Conservation (phyloP, 2,113 vertebrate species). For the Dryoscopus gambensis region DNA sequence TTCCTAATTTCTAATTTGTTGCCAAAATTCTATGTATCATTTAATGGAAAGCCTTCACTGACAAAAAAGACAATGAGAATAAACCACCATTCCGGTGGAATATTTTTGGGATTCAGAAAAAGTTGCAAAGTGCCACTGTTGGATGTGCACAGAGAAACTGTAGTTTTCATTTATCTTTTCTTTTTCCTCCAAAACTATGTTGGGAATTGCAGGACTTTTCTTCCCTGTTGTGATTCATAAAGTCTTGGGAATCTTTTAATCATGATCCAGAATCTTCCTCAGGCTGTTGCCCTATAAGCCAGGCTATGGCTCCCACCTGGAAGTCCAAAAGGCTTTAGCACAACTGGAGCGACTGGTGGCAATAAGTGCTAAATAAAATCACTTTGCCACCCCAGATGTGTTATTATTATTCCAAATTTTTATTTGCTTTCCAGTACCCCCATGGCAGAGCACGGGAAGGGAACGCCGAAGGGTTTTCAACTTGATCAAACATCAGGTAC, state of each 20-base stretch:
- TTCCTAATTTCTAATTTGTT: neutral
- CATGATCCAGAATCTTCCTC: neutral
- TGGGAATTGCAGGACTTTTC: neutral
- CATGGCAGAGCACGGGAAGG: neutral
- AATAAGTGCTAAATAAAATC: neutral
- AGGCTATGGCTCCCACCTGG: neutral
- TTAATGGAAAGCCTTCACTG: neutral
- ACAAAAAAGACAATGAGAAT: neutral
- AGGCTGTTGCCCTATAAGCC: neutral
- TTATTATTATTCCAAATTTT: neutral
- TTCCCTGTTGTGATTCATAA: neutral
- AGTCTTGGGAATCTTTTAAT: neutral
- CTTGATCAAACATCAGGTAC: neutral
- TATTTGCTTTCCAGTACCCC: neutral
- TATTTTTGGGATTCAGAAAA: neutral
- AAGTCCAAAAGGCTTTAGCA: neutral
- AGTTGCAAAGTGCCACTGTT: neutral
- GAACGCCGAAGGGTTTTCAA: neutral
- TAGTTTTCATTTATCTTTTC: neutral
- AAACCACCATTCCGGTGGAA: neutral
- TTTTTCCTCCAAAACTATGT: neutral
- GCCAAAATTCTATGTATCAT: neutral
- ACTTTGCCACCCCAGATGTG: neutral
- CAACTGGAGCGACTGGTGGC: neutral
- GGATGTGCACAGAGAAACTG: neutral